phyloP scores from a whole-genome alignment of 2,797 vertebrate genomes.

The Pteropus rufus region DNA sequence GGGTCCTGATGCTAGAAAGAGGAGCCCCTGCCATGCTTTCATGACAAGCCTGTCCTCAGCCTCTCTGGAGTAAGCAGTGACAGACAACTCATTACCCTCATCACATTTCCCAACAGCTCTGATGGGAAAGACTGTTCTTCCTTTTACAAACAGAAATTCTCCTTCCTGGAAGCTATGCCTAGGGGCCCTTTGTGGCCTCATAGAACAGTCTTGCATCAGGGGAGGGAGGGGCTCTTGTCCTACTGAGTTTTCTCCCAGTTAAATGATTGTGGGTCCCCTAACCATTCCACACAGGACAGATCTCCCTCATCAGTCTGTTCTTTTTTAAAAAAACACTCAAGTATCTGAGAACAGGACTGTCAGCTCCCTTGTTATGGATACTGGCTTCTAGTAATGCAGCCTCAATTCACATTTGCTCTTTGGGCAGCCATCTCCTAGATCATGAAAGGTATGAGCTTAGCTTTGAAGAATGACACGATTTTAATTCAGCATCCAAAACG shows the following conservation, averaged over 20 bases:
- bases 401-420: neutral
- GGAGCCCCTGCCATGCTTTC: neutral
- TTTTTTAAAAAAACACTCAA: neutral
- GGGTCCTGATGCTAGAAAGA: neutral
- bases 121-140: neutral
- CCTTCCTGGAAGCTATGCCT: neutral
- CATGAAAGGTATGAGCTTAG: neutral
- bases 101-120: neutral
- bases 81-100: neutral
- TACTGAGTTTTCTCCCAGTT: neutral
- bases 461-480: neutral
- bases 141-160: neutral
- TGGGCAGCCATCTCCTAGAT: neutral
- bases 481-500: neutral
- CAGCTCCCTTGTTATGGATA: neutral
- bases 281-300: neutral
- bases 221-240: neutral
- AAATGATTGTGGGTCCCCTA: neutral
- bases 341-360: neutral
- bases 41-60: neutral
- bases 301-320: neutral
- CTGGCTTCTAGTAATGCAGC: neutral
- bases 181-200: neutral
- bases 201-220: neutral
- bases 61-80: neutral